Evolutionary conservation across 1,140 invertebrate genomes (phyloP).

Genomic region (Nasonia giraulti): DNA sequence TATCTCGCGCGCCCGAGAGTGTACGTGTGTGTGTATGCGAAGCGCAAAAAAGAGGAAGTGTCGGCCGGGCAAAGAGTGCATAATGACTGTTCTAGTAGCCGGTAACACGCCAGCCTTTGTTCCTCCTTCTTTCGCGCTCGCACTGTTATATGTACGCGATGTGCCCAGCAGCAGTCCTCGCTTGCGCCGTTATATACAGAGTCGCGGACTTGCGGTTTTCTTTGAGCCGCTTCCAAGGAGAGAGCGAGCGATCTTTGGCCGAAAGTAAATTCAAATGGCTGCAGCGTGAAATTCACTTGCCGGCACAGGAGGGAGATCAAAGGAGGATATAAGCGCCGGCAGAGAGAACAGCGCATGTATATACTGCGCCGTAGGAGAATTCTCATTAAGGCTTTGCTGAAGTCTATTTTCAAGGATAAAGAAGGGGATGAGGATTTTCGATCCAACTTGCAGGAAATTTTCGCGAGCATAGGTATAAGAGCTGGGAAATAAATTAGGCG

Average conservation of each 20-base stretch:
- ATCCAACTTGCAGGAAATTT: not conserved
- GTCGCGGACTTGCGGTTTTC: too few species aligned
- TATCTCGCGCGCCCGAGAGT: not conserved
- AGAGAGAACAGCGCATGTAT: slow-evolving; percentile 5
- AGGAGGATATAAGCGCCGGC: slow-evolving; percentile 26
- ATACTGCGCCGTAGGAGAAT: slow-evolving; percentile 3
- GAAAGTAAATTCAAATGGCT: slow-evolving; percentile 45
- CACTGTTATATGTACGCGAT: not conserved
- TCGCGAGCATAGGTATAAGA: too few species aligned
- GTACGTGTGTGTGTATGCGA: not conserved
- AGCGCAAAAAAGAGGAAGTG: slow-evolving; percentile 11
- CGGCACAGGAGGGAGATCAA: slow-evolving; percentile 25
- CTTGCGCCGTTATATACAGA: too few species aligned
- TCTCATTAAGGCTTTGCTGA: slow-evolving; percentile 48
- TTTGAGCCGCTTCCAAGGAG: too few species aligned
- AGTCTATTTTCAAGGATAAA: slow-evolving; percentile 42
- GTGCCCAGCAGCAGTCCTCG: not conserved
- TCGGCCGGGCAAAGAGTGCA: not conserved
- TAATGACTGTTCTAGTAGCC: slow-evolving; percentile 18
- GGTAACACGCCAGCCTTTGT: slow-evolving; percentile 17
- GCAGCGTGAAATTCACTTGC: slow-evolving; percentile 35
- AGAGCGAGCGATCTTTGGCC: not conserved
- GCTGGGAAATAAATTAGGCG: not conserved
- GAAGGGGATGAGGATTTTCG: slow-evolving; percentile 31
- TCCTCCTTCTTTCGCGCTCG: not conserved